phyloP scores from a whole-genome alignment of 2,888 invertebrate species.

The Hirtodrosophila histrioides region DNA sequence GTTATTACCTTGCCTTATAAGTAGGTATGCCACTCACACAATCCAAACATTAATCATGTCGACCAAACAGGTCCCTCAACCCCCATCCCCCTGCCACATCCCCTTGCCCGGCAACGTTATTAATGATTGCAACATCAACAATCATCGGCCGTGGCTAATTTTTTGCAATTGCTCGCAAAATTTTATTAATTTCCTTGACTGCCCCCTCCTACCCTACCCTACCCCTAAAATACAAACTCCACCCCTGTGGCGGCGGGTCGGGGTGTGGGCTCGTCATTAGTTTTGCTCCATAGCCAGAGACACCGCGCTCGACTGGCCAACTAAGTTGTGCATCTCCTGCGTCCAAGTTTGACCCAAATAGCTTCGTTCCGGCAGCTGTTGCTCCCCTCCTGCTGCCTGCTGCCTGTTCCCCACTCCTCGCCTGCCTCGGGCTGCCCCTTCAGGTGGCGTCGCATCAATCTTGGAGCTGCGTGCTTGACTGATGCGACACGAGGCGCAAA shows the following conservation, averaged over 20 bases:
- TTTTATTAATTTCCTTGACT: conserved; percentile 56
- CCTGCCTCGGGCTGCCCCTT: conserved; percentile 22
- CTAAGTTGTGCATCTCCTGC: conserved; percentile 46
- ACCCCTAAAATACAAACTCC: background rate
- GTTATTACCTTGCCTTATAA: conserved; percentile 33
- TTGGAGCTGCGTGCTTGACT: conserved; percentile 55
- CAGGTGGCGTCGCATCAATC: conserved; percentile 76
- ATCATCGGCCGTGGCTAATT: conserved; percentile 66
- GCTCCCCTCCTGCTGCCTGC: conserved; percentile 44
- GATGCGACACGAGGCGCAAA: conserved; percentile 64
- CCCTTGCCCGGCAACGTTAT: conserved; percentile 33
- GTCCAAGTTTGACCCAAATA: conserved; percentile 56
- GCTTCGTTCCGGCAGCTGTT: conserved; percentile 52
- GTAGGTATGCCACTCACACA: conserved; percentile 62
- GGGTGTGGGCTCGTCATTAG: conserved; percentile 24
- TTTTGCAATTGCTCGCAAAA: conserved; percentile 67
- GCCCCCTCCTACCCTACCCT: conserved; percentile 1
- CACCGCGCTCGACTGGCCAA: conserved; percentile 57
- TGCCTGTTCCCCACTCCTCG: background rate
- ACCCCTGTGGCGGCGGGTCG: background rate
- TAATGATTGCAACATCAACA: conserved; percentile 66
- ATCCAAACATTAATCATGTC: conserved; percentile 61
- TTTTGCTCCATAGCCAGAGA: conserved; percentile 43
- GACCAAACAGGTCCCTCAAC: conserved; percentile 11
- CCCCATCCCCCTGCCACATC: background rate